phyloP scores from a whole-genome alignment of 2,113 vertebrate genomes.

The Cyphomyrus plagiostoma region DNA sequence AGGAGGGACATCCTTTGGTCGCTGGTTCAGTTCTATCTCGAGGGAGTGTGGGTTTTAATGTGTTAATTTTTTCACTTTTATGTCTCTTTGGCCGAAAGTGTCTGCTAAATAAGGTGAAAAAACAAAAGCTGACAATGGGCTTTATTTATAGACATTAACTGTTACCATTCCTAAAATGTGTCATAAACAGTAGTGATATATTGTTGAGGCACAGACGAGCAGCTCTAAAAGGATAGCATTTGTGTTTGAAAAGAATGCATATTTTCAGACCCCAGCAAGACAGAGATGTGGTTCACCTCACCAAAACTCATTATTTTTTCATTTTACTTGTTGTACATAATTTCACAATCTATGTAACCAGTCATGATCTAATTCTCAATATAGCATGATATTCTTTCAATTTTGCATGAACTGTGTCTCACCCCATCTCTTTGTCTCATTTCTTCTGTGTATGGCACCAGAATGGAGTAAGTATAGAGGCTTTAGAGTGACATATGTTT shows the following conservation, averaged over 20 bases:
- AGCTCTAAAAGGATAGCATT: not conserved
- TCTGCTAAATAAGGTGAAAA: not conserved
- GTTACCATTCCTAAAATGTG: not conserved
- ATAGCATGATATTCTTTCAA: slow-evolving; percentile 28
- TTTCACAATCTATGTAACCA: not conserved
- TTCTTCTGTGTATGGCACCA: slow-evolving; percentile 71
- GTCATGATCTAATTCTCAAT: not conserved
- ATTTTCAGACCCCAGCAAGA: not conserved
- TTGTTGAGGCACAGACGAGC: not conserved
- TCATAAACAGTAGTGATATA: not conserved
- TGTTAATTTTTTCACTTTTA: not conserved
- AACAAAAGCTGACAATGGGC: not conserved
- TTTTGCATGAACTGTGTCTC: slow-evolving; percentile 48
- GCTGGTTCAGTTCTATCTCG: not conserved
- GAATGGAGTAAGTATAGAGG: slow-evolving; percentile 83
- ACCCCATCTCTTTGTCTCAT: slow-evolving; percentile 58
- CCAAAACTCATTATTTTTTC: slow-evolving; percentile 5
- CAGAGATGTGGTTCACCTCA: not conserved
- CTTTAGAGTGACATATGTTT: slow-evolving; percentile 73
- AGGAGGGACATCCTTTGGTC: not conserved
- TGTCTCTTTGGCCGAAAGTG: not conserved
- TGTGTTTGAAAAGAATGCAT: not conserved
- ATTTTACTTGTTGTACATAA: not conserved
- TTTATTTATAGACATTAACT: not conserved
- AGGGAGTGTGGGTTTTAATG: not conserved